These are phyloP conservation scores for Hyalella azteca DNA, from an alignment of 2,888 invertebrate species.

Conservation along the genomic window DNA sequence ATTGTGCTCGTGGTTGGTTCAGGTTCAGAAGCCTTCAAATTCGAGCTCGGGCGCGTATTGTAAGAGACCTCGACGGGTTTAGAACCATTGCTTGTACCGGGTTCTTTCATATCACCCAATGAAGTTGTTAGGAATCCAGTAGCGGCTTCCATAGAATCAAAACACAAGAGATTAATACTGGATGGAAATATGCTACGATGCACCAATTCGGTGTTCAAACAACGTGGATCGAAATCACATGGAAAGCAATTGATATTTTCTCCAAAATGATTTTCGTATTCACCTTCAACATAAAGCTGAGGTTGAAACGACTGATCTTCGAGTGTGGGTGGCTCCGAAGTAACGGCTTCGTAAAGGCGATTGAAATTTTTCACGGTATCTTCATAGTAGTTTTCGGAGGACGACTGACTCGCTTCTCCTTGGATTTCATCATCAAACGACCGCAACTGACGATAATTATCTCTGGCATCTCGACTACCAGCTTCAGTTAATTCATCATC, in stretches of 20 bases:
- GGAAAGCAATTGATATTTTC: neutral
- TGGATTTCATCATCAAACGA: neutral
- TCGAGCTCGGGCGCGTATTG: too few relatives aligned
- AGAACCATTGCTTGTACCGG: neutral
- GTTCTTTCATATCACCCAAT: neutral
- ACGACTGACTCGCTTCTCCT: neutral
- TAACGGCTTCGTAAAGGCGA: constrained; percentile 2
- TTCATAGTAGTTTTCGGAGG: neutral
- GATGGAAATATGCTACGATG: neutral
- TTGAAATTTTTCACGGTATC: neutral
- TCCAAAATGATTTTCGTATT: constrained; percentile 9
- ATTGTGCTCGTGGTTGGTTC: neutral
- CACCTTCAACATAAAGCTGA: neutral
- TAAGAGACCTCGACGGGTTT: neutral
- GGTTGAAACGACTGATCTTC: constrained; percentile 20
- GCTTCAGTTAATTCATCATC: neutral
- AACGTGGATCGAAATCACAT: neutral
- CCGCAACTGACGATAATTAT: neutral
- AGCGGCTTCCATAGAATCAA: constrained; percentile 13
- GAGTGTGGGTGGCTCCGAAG: neutral
- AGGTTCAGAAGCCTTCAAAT: too few relatives aligned
- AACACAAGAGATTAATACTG: constrained; percentile 13
- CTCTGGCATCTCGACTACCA: neutral
- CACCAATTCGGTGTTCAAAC: neutral
- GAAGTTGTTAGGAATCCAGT: constrained; percentile 8